Base-by-base conservation (phyloP, 2,888 invertebrate genomes). In the Drosophila anomalipes region DNA sequence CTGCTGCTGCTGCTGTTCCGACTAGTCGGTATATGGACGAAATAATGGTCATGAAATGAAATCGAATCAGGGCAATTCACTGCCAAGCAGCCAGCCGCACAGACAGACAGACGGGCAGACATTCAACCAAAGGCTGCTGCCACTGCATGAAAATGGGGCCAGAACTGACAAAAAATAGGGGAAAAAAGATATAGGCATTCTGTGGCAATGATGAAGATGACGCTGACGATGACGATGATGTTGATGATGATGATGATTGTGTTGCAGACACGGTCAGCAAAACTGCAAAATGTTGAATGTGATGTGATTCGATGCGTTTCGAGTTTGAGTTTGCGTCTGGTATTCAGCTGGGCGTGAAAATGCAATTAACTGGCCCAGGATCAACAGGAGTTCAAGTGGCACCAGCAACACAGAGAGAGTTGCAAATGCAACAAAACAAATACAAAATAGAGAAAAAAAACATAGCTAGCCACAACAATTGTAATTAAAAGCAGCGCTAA, bases 271-370 rank as follows among this genome's bases (percentile, higher is more conserved):
- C 54, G 16, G 44, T n/a, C 44, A 63, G 44, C 60, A 66, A 63
- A 71, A 53, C 77, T 60, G 66, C 74, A 74, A 47, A 84, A 84
- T 81, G 87, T 74, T 82, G 67, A 74, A 81, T 87, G 67, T 63
- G 70, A 62, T 77, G 63, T 69, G 32, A 68, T 65, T 77, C 59
- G 54, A 58, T 67, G 68, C 47, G 52, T 44, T 64, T 59, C 68
- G 39, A 65, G 66, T 59, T 61, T 57, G 61, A 54, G 59, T 65
- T 49, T 77, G 60, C 66, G 62, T 80, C 73, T 81, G 78, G 70
- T 81, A 67, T 78, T 71, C 89, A 86, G 81, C 79, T 78, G 77
- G 82, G 82, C 85, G 87, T 85, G 89, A 82, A 86, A 87, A 87
- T 89, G 89, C 85, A 87, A 89, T 87, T 86, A 89, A 85, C 89